phyloP scores from a whole-genome alignment of 2,113 vertebrate species.

The Anguilla rostrata region DNA sequence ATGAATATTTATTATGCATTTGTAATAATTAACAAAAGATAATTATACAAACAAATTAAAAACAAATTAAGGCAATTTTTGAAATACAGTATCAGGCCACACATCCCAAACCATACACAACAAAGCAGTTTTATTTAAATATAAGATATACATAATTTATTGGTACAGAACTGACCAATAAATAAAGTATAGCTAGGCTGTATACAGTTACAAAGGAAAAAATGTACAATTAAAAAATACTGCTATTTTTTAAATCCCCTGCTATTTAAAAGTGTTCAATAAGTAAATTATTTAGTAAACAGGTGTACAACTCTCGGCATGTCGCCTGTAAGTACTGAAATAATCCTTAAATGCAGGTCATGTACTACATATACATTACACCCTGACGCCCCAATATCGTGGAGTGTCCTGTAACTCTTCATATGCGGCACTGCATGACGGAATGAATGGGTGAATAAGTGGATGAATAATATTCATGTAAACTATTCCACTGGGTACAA shows the following conservation, averaged over 20 bases:
- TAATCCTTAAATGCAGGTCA: conserved; percentile 5
- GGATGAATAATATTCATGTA: neutral
- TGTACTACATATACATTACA: conserved; percentile 6
- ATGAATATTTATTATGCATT: neutral
- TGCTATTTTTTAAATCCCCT: neutral
- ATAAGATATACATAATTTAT: conserved; percentile 49
- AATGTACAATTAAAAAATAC: conserved; percentile 49
- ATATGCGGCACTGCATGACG: neutral
- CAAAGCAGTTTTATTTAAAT: conserved; percentile 56
- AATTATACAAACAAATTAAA: neutral
- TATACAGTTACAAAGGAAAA: conserved; percentile 41
- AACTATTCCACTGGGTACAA: neutral
- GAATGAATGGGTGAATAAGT: neutral
- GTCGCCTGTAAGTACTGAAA: neutral
- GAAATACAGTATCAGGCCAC: neutral
- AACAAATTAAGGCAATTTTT: neutral
- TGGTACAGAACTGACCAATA: conserved; percentile 44
- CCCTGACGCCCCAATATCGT: no score
- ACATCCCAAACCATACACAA: conserved; percentile 35
- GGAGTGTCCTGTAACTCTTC: neutral
- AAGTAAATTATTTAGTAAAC: conserved; percentile 22
- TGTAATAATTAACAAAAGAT: neutral
- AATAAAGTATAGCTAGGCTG: conserved; percentile 42
- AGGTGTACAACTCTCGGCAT: conserved; percentile 8
- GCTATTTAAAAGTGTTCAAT: conserved; percentile 26